phyloP scores from a whole-genome alignment of 2,888 invertebrate species.

The Drosophila cognata region DNA sequence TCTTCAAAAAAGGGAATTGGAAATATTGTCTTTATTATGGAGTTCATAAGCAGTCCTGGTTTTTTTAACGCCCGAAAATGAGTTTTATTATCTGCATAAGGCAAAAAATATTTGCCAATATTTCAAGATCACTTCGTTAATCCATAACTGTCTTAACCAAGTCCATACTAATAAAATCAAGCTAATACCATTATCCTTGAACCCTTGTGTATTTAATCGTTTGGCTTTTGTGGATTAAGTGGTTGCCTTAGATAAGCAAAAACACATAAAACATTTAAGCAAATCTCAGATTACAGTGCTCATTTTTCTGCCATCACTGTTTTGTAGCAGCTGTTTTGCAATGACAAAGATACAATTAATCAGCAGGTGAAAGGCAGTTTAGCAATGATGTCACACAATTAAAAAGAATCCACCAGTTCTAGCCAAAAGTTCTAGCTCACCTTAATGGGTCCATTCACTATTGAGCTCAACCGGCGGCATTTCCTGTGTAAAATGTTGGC shows the following conservation, averaged over 20 bases:
- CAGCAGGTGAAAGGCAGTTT: constrained; percentile 67
- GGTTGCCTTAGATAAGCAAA: not conserved
- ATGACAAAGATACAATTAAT: constrained; percentile 74
- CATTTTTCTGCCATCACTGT: not conserved
- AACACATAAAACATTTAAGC: not conserved
- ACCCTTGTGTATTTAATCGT: not conserved
- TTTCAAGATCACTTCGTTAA: not conserved
- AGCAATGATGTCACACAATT: constrained; percentile 53
- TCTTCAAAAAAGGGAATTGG: no score
- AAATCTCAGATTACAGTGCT: not conserved
- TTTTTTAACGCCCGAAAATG: no score
- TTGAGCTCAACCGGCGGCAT: constrained; percentile 27
- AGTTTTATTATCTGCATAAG: not conserved
- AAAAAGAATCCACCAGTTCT: constrained; percentile 13
- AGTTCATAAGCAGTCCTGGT: rapidly evolving
- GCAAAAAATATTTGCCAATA: not conserved
- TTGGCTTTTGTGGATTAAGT: not conserved
- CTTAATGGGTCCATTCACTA: constrained; percentile 38
- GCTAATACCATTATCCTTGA: not conserved
- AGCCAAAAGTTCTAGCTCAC: constrained; percentile 22
- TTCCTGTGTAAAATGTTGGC: constrained; percentile 57
- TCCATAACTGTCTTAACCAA: not conserved
- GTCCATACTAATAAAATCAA: not conserved
- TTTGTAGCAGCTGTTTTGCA: constrained; percentile 30
- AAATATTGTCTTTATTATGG: no score